phyloP scores from a whole-genome alignment of 2,797 vertebrate species.

The Acridotheres tristis region DNA sequence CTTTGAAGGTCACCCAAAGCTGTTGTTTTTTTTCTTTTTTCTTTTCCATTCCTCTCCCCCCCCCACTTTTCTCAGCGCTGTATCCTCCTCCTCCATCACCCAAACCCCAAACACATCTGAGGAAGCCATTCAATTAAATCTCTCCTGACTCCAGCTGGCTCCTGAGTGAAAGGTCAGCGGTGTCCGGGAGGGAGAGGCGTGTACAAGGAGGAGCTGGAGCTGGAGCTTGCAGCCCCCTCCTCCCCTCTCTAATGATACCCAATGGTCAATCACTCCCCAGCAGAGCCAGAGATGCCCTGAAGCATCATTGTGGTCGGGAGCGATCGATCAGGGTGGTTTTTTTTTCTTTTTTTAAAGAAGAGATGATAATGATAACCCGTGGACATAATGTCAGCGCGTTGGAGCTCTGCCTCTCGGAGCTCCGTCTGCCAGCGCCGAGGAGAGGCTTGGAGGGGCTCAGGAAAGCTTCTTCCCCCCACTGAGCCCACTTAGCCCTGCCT shows the following conservation, averaged over 20 bases:
- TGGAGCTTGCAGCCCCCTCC: not conserved
- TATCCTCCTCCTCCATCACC: constrained; percentile 67
- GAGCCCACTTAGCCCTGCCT: constrained; percentile 70
- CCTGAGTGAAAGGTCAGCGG: constrained; percentile 95
- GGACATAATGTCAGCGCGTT: constrained; percentile 89
- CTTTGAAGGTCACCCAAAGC: constrained; percentile 89
- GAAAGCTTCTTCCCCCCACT: constrained; percentile 62
- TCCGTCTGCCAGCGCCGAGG: constrained; percentile 25
- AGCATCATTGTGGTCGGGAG: constrained; percentile 87
- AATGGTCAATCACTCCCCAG: constrained; percentile 91
- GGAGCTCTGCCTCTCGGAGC: constrained; percentile 79
- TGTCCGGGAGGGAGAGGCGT: constrained; percentile 86
- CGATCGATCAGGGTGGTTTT: constrained; percentile 84
- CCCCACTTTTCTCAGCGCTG: constrained; percentile 1
- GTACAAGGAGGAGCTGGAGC: constrained; percentile 63
- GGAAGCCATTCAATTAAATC: constrained; percentile 96
- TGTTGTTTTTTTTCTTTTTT: rapidly evolving
- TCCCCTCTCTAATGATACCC: constrained; percentile 91
- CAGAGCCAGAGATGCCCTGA: constrained; percentile 87
- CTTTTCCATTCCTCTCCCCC: not conserved
- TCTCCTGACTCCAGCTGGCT: constrained; percentile 92
- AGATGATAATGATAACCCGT: constrained; percentile 94
- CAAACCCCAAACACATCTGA: constrained; percentile 89
- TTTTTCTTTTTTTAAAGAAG: constrained; percentile 40
- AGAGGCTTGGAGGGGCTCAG: constrained; percentile 58